A percentile compares a stretch with the other conserved stretches of the same genome.
These are phyloP conservation scores for Alectura lathami DNA, from an alignment of 2,113 vertebrate species.

Conservation along the genomic window DNA sequence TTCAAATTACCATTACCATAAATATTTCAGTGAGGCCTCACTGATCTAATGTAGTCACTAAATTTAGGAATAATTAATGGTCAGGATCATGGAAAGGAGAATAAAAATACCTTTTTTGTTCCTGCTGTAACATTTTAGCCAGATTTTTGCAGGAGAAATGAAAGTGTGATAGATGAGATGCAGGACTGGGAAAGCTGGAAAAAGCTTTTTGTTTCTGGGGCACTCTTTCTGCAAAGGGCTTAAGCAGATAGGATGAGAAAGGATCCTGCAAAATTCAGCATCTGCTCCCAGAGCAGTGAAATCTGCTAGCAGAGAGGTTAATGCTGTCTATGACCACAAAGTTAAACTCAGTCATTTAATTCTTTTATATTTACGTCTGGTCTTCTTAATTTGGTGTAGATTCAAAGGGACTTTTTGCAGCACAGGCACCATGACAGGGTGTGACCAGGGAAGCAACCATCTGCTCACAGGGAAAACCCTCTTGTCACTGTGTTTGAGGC, in stretches of 20 bases:
- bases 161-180: background rate
- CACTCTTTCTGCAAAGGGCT: background rate
- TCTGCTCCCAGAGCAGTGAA: background rate
- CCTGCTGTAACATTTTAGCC: background rate
- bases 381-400: constrained; percentile 53
- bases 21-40: background rate
- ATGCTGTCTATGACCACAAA: background rate
- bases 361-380: constrained; percentile 52
- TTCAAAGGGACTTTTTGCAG: constrained; percentile 13
- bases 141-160: background rate
- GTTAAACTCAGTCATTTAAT: constrained; percentile 46
- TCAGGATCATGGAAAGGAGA: background rate
- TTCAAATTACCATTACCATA: background rate
- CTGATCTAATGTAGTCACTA: background rate
- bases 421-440: constrained; percentile 10
- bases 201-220: background rate
- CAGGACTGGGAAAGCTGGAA: background rate
- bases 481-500: background rate
- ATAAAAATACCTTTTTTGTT: background rate
- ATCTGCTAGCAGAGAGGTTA: constrained; percentile 17
- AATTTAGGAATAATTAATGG: background rate
- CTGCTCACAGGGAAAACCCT: constrained; percentile 63
- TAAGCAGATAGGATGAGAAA: background rate
- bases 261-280: background rate
- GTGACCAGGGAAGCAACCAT: background rate